Percentiles rank a stretch among this genome's conserved stretches.
Evolutionary conservation across 1,140 invertebrate species (phyloP).

Genomic region (Zaprionus gabonicus): DNA sequence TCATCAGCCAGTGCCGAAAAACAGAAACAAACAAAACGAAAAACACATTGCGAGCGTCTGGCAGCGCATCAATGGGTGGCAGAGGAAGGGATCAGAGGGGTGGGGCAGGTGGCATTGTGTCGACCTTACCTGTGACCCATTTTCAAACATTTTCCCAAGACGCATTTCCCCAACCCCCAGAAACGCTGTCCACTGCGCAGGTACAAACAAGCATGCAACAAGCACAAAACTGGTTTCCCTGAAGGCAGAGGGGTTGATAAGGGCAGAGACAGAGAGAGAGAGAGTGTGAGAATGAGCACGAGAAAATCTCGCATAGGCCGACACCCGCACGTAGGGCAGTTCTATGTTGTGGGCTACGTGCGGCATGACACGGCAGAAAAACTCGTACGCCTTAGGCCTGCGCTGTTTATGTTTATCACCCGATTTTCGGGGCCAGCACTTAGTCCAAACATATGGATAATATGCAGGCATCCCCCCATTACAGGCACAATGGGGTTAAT

Average conservation of each 20-base stretch:
- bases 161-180: conserved; percentile 56
- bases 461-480: neutral
- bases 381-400: conserved; percentile 6
- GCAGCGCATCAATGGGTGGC: neutral
- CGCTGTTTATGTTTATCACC: conserved; percentile 23
- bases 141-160: conserved; percentile 52
- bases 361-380: conserved; percentile 66
- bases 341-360: conserved; percentile 69
- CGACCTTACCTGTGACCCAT: conserved; percentile 17
- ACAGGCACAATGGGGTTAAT: conserved; percentile 26
- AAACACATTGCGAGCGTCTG: conserved; percentile 33
- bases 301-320: conserved; percentile 29
- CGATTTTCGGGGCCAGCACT: conserved; percentile 60
- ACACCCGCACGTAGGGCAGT: conserved; percentile 62
- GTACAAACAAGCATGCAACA: conserved; percentile 54
- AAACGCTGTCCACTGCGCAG: conserved; percentile 54
- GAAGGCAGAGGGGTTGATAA: conserved; percentile 59
- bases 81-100: neutral
- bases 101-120: neutral
- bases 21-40: conserved; percentile 27
- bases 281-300: neutral
- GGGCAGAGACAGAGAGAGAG: conserved; percentile 22
- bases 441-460: conserved; percentile 28
- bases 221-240: conserved; percentile 44
- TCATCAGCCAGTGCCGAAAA: conserved; percentile 65